Evolutionary conservation across 2,113 vertebrate species (phyloP), one percentile per base, ranked within the genome.

Genomic region (Dromaius novaehollandiae): DNA sequence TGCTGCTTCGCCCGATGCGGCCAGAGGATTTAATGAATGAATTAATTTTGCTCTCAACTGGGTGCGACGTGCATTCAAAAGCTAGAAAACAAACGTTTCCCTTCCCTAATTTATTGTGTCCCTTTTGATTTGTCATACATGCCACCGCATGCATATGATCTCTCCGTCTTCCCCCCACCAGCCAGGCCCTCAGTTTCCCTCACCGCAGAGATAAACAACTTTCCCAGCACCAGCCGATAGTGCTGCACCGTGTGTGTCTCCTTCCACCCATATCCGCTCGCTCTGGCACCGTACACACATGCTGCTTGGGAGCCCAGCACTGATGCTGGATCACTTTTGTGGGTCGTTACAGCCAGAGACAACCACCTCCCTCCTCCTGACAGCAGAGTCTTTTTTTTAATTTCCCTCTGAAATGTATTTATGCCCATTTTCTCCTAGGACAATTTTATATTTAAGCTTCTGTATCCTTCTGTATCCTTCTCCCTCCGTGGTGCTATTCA

Each of bases 61-160:
- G 55, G 34, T 89, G 88, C 21, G 22, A 86, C 82, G 2, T 0
- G 9, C 82, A n/a, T 56, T 65, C 78, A 14, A 60, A 73, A 79
- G 75, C 53, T n/a, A 14, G 56, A 84, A 95, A 94, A 93, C 30
- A 93, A 94, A 96, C 6, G 9, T 93, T 96, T 96, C 77, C 93
- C 77, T 94, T 92, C 13, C 83, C 65, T 96, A 78, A 97, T 95
- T 88, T 7, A 55, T 55, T 3, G 0, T 28, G 64, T 96, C 95
- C 90, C 73, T 86, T 97, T 89, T 4, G 26, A 95, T 95, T 88
- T 93, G 90, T 90, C 90, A 53, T 1, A 25, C 4, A 0, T 55
- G 6, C 4, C 44, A 8, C 60, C 1, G 1, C 13, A 30, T 14
- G 22, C 1, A 0, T 10, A 12, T 4, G 0, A 42, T 13, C 58